Conservation (phyloP, 1,140 invertebrate genomes). For the Cylas formicarius region DNA sequence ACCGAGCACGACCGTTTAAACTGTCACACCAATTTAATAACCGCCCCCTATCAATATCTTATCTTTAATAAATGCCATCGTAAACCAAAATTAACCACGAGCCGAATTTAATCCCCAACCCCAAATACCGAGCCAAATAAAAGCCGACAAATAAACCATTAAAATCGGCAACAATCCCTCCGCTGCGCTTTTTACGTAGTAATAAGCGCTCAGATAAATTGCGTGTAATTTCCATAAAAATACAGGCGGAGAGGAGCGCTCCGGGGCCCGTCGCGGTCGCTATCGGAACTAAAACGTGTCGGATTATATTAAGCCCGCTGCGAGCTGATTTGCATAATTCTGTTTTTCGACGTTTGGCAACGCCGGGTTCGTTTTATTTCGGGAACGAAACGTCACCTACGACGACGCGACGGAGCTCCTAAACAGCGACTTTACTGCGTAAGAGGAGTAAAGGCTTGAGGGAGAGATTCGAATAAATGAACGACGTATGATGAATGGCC, state of each 20-base stretch:
- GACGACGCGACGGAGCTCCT: no score
- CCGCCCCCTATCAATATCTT: no score
- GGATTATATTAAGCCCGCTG: conserved; percentile 23
- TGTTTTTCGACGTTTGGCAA: conserved; percentile 22
- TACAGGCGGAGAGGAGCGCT: conserved; percentile 12
- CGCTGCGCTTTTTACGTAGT: conserved; percentile 21
- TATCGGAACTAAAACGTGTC: conserved; percentile 21
- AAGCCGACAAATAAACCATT: conserved; percentile 12
- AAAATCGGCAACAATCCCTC: conserved; percentile 19
- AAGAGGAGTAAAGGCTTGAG: no score
- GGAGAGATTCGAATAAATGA: no score
- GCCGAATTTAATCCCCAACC: conserved; percentile 3
- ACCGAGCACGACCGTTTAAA: no score
- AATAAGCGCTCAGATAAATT: conserved; percentile 24
- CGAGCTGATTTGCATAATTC: conserved; percentile 21
- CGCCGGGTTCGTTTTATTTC: no score
- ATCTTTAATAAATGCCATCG: no score
- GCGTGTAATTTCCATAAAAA: conserved; percentile 24
- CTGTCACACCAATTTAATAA: no score
- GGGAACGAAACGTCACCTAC: no score
- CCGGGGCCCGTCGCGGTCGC: conserved; percentile 13
- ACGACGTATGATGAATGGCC: no score
- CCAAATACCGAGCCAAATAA: conserved; percentile 7
- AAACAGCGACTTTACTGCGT: no score
- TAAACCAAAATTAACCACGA: no score